Conservation (phyloP, 1,140 invertebrate species). For the Drosophila micromelanica region DNA sequence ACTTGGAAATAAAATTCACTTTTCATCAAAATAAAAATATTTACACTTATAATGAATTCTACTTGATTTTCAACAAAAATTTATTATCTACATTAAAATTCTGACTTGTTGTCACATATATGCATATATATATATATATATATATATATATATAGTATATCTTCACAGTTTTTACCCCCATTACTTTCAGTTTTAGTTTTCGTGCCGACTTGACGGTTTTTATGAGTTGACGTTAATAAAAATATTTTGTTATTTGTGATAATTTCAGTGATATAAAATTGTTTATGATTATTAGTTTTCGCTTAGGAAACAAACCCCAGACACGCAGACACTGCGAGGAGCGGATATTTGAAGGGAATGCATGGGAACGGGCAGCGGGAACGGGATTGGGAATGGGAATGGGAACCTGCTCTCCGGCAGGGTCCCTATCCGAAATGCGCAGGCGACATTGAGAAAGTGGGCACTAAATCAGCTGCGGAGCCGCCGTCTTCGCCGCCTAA, state of each 20-base stretch:
- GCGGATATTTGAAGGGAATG: background rate
- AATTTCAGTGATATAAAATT: slow-evolving; percentile 56
- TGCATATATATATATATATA: background rate
- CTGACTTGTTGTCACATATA: background rate
- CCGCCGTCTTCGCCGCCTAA: slow-evolving; percentile 38
- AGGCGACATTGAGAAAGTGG: slow-evolving; percentile 43
- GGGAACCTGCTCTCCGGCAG: slow-evolving; percentile 20
- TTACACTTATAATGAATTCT: background rate
- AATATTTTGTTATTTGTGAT: slow-evolving; percentile 54
- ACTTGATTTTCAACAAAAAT: background rate
- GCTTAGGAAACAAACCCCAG: slow-evolving; percentile 33
- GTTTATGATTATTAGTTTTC: slow-evolving; percentile 55
- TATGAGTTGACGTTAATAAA: slow-evolving; percentile 43
- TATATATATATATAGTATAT: background rate
- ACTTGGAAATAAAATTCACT: too few species aligned
- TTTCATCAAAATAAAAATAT: too few species aligned
- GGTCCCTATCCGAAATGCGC: background rate
- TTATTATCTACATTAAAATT: too few species aligned
- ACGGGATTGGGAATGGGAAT: background rate
- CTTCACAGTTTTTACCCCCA: slow-evolving; percentile 1
- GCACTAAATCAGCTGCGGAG: slow-evolving; percentile 49
- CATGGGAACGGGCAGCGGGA: slow-evolving; percentile 1
- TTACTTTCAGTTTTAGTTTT: slow-evolving; percentile 7
- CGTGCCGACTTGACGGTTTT: slow-evolving; percentile 38
- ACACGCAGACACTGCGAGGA: slow-evolving; percentile 15